phyloP scores from a whole-genome alignment of 1,140 invertebrate genomes.

The Lamellibrachia luymesi region DNA sequence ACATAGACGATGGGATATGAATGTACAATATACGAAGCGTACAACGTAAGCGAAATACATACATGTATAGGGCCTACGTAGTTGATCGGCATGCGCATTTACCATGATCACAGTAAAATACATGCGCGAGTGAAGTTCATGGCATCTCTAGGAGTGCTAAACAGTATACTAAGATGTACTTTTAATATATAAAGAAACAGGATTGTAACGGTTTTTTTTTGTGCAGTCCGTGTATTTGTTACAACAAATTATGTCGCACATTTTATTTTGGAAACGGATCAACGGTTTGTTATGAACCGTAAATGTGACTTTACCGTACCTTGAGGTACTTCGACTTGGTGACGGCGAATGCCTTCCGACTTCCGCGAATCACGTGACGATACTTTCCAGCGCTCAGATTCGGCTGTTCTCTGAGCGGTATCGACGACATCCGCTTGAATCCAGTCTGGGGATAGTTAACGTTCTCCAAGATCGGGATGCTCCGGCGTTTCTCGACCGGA shows the following conservation, averaged over 20 bases:
- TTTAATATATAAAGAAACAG: too few species aligned
- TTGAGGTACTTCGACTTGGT: constrained; percentile 5
- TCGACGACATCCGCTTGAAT: constrained; percentile 1
- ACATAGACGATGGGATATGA: too few species aligned
- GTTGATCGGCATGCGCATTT: background rate
- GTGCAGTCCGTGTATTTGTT: too few species aligned
- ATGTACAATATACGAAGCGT: too few species aligned
- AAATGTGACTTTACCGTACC: background rate
- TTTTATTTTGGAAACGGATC: too few species aligned
- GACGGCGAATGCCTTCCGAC: background rate
- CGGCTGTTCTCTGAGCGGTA: constrained; percentile 3
- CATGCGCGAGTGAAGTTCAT: background rate
- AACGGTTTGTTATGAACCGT: background rate
- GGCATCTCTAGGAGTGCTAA: background rate
- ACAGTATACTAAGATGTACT: too few species aligned
- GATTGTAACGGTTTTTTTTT: too few species aligned
- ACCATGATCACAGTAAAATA: background rate
- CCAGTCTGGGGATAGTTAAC: background rate
- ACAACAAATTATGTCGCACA: too few species aligned
- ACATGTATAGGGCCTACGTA: background rate
- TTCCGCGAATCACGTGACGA: background rate
- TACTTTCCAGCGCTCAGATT: constrained; percentile 9
- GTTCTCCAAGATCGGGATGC: background rate
- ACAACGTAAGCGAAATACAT: too few species aligned
- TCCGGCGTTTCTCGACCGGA: background rate